Evolutionary conservation across 2,113 vertebrate species (phyloP).

Genomic region (Brachyistius frenatus): DNA sequence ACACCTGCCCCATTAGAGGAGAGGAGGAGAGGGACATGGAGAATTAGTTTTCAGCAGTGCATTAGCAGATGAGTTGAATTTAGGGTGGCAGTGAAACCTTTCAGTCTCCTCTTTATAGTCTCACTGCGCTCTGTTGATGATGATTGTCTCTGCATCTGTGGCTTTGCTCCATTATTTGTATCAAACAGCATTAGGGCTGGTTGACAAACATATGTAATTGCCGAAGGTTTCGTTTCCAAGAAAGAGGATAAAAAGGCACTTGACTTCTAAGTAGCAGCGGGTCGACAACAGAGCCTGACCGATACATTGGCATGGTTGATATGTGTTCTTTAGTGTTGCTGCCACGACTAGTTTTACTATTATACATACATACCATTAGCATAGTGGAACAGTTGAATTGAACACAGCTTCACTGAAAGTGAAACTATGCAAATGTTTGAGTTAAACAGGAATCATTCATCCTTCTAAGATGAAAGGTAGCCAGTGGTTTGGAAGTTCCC

Average conservation of each 20-base stretch:
- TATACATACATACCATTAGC: too few species aligned
- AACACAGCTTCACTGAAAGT: background rate
- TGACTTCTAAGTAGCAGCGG: conserved; percentile 17
- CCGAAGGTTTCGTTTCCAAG: conserved; percentile 13
- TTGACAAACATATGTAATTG: conserved; percentile 38
- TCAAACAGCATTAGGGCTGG: conserved; percentile 29
- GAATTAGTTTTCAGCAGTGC: conserved; percentile 38
- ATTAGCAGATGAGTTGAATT: conserved; percentile 32
- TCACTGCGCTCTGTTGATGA: conserved; percentile 12
- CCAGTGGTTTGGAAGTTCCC: background rate
- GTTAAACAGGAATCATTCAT: background rate
- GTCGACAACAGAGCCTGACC: background rate
- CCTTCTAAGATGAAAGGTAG: background rate
- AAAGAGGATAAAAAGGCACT: conserved; percentile 30
- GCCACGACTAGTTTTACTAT: background rate
- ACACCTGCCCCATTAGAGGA: conserved; percentile 39
- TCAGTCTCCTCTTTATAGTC: conserved; percentile 12
- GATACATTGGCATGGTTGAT: background rate
- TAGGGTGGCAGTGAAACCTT: conserved; percentile 15
- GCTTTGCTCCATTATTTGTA: conserved; percentile 28
- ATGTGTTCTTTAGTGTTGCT: background rate
- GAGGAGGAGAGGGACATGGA: conserved; percentile 14
- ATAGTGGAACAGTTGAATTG: background rate
- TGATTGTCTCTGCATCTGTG: conserved; percentile 31
- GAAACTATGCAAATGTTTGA: background rate